Conservation (phyloP, 2,888 invertebrate species). For the Eilema caniola region DNA sequence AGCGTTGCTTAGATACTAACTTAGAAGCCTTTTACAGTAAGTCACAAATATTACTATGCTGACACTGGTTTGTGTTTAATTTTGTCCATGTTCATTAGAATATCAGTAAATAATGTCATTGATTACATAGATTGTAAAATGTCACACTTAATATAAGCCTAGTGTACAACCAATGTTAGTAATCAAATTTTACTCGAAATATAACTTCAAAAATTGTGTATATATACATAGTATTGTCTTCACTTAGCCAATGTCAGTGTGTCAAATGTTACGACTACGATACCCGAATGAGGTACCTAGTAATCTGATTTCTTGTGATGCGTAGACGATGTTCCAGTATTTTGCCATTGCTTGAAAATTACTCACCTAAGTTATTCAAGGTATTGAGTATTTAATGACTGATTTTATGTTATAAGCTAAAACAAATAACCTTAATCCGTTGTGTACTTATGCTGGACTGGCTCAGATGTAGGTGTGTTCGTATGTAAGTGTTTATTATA, state of each 20-base stretch:
- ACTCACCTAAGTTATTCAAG: neutral
- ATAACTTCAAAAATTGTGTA: neutral
- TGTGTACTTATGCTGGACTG: neutral
- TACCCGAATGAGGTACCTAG: neutral
- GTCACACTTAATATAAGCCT: neutral
- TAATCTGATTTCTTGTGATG: neutral
- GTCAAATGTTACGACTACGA: neutral
- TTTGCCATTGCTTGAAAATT: neutral
- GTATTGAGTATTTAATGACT: neutral
- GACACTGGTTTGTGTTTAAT: constrained; percentile 16
- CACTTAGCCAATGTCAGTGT: neutral
- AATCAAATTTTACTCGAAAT: neutral
- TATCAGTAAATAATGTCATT: neutral
- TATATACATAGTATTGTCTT: neutral
- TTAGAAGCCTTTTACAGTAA: constrained; percentile 75
- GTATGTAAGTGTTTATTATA: too few species aligned
- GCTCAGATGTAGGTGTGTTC: too few species aligned
- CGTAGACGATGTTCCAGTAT: neutral
- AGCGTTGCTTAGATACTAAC: constrained; percentile 79
- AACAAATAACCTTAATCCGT: neutral
- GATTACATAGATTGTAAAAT: neutral
- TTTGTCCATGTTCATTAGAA: neutral
- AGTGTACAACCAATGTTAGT: too few species aligned
- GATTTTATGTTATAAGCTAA: neutral
- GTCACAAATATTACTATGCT: constrained; percentile 52